phyloP scores from a whole-genome alignment of 2,888 invertebrate genomes.

The Oscheius sp. region DNA sequence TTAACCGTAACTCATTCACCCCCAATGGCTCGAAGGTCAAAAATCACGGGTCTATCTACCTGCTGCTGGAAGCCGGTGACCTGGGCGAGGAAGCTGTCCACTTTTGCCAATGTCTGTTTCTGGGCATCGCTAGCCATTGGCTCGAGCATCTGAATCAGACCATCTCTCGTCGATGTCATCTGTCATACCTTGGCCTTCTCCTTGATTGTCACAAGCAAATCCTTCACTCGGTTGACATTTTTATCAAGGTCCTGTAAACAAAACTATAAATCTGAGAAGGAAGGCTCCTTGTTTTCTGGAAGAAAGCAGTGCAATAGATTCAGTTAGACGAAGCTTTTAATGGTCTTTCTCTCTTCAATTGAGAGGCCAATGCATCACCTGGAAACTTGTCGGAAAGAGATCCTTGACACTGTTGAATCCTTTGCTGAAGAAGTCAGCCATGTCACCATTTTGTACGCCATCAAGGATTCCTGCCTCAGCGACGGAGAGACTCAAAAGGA shows the following conservation, averaged over 20 bases:
- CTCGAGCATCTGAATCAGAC: slow-evolving; percentile 41
- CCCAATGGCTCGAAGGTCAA: background rate
- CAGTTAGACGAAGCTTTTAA: too few species aligned
- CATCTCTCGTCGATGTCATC: background rate
- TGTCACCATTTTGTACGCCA: slow-evolving; percentile 49
- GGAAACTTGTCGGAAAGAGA: slow-evolving; percentile 48
- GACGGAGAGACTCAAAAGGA: slow-evolving; percentile 19
- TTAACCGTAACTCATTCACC: background rate
- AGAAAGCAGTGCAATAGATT: too few species aligned
- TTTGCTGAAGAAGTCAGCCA: slow-evolving; percentile 60
- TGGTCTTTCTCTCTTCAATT: too few species aligned
- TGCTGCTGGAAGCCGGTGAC: slow-evolving; percentile 53
- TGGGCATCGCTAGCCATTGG: slow-evolving; percentile 59
- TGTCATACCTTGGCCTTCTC: slow-evolving; percentile 47
- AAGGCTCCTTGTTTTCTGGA: background rate
- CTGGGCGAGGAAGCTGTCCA: slow-evolving; percentile 50
- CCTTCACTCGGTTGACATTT: slow-evolving; percentile 59
- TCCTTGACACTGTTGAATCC: slow-evolving; percentile 55
- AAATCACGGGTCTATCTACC: slow-evolving; percentile 32
- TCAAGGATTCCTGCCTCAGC: slow-evolving; percentile 50
- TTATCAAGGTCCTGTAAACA: slow-evolving; percentile 49
- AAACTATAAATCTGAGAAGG: background rate
- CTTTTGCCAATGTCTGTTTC: slow-evolving; percentile 58
- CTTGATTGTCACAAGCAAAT: slow-evolving; percentile 58
- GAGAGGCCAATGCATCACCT: background rate